These are phyloP conservation scores for Nebria brevicollis DNA, from an alignment of 2,888 invertebrate genomes.

Conservation along the genomic window DNA sequence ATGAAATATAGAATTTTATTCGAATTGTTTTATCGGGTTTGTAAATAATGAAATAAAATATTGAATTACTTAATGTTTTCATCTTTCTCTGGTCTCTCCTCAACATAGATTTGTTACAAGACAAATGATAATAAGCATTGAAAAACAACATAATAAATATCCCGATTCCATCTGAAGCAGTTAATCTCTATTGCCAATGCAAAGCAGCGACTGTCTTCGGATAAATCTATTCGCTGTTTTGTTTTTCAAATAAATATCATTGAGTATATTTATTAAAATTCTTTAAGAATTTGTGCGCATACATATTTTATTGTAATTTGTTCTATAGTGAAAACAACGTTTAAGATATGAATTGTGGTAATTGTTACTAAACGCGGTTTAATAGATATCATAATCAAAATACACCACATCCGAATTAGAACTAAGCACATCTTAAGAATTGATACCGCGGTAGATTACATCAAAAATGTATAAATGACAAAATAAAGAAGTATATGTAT, in stretches of 20 bases:
- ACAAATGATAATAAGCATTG: neutral
- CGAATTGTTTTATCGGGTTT: too few relatives aligned
- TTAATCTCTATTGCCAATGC: neutral
- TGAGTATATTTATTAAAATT: neutral
- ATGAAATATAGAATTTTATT: too few relatives aligned
- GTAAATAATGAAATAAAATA: too few relatives aligned
- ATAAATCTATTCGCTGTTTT: neutral
- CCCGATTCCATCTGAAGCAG: neutral
- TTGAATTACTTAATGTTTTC: too few relatives aligned
- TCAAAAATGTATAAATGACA: too few relatives aligned
- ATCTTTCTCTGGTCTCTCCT: too few relatives aligned
- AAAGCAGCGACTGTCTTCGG: neutral
- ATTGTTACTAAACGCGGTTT: neutral
- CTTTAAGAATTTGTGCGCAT: neutral
- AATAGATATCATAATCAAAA: neutral
- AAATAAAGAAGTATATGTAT: too few relatives aligned
- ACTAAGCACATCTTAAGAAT: neutral
- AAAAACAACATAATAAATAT: neutral
- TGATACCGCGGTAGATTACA: too few relatives aligned
- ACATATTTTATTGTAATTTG: neutral
- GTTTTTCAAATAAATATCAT: neutral
- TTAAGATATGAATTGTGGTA: neutral
- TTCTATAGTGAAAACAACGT: neutral
- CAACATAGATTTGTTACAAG: neutral
- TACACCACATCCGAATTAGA: neutral